Evolutionary conservation across 2,888 invertebrate genomes (phyloP).

Genomic region (Cephus pygmeus): DNA sequence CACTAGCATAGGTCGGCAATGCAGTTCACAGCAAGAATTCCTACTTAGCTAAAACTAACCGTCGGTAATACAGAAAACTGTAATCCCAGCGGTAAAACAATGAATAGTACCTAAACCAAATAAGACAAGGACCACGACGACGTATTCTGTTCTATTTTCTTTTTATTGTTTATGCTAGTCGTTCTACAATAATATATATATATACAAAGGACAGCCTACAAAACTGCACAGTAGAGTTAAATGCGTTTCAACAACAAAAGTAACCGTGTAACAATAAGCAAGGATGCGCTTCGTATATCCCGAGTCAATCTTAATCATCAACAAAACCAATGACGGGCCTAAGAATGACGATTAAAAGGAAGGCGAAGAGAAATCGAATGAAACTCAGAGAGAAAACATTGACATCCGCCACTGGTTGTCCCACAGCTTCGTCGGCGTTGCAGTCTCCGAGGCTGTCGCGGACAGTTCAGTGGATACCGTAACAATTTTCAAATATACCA

Average conservation of each 20-base stretch:
- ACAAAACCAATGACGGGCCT: constrained; percentile 9
- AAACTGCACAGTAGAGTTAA: constrained; percentile 25
- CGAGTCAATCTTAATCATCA: background rate
- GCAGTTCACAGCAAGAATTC: background rate
- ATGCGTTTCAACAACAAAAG: constrained; percentile 16
- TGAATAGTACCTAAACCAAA: background rate
- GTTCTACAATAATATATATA: constrained; percentile 30
- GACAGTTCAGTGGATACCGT: background rate
- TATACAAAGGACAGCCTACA: constrained; percentile 34
- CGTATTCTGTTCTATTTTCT: constrained; percentile 8
- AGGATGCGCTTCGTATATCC: background rate
- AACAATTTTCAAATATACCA: background rate
- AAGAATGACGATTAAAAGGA: background rate
- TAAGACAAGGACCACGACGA: too few species aligned
- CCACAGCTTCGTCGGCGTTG: too few species aligned
- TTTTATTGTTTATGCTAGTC: constrained; percentile 29
- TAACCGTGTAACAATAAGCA: constrained; percentile 4
- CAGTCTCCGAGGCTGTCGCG: too few species aligned
- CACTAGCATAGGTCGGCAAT: too few species aligned
- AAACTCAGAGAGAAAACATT: background rate
- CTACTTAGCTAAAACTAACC: constrained; percentile 6
- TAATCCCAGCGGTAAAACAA: background rate
- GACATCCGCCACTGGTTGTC: background rate
- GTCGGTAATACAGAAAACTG: constrained; percentile 19
- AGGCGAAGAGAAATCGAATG: background rate